Evolutionary conservation across 2,113 vertebrate genomes (phyloP).

Genomic region (Eudyptes chrysolophus): DNA sequence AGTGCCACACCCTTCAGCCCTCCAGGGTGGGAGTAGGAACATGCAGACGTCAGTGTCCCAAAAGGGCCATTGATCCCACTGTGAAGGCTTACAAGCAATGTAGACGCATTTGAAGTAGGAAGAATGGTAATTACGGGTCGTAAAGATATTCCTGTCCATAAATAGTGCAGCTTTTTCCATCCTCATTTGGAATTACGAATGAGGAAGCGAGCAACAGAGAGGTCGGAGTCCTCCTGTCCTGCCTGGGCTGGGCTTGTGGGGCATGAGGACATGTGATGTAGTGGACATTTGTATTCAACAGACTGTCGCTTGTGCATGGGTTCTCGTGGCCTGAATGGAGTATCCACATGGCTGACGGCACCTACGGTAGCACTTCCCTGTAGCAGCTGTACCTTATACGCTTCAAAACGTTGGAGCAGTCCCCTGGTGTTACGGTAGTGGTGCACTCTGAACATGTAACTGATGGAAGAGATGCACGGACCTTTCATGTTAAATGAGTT

Average conservation of each 20-base stretch:
- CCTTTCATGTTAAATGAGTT: not conserved
- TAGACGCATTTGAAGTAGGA: not conserved
- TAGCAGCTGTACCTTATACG: accelerated
- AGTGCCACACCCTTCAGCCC: not conserved
- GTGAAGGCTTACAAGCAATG: not conserved
- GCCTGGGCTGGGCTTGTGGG: not conserved
- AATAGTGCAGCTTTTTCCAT: not conserved
- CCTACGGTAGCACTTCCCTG: not conserved
- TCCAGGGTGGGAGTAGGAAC: not conserved
- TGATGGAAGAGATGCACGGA: not conserved
- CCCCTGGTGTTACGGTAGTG: not conserved
- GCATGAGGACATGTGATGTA: not conserved
- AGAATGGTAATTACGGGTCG: not conserved
- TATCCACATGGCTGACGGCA: not conserved
- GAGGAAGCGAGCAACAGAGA: not conserved
- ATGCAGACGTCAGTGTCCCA: not conserved
- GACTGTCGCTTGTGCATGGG: too few relatives aligned
- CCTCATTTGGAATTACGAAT: not conserved
- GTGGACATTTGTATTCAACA: not conserved
- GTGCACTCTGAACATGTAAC: not conserved
- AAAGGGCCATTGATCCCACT: not conserved
- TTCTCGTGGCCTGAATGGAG: not conserved
- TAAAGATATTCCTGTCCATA: not conserved
- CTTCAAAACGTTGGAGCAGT: not conserved
- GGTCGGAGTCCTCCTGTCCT: not conserved